Base-by-base conservation (phyloP, 2,113 vertebrate species). In the Burhinus oedicnemus region DNA sequence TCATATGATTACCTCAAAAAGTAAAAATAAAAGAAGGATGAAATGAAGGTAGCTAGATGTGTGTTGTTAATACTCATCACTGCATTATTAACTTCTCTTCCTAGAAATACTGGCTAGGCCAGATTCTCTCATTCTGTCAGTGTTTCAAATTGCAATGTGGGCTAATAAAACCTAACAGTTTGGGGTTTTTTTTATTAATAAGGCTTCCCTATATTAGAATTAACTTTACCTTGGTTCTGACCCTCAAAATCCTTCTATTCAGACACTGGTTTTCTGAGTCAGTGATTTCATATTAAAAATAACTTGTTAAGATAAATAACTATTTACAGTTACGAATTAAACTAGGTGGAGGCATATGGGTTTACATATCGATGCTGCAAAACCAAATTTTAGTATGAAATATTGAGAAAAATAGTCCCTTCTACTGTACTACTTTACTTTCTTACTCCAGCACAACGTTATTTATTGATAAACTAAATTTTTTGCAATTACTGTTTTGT, bases 1-100 rank as follows among this genome's bases (percentile, higher is more conserved):
- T 8, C 30, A 12, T 47, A 40, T 27, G 34, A 54, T 76, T 20
- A 81, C 6, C 5, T 11, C 5, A 8, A 78, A 74, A 90, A 47
- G 1, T 47, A 38, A 58, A 34, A 4, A 3, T 8, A 61, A 47
- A 4, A 2, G 9, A 62, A 38, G 2, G 3, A 38, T 40, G 0
- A 29, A 42, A 26, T 55, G 3, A 52, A 34, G 21, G 4, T 52
- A 32, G 10, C 15, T 87, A 32, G 8, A 12, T 44, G 1, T 42
- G 11, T 95, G 19, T 60, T 77, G 27, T 72, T 70, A 60, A 70
- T 66, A 52, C 5, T 62, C 22, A 68, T 75, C 21, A 58, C 36
- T 87, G 9, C 22, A 30, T 88, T 84, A 34, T 88, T 84, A 85
- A 13, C 26, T 62, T 87, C 29, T 64, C 15, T 22, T 77, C 27